Base-by-base conservation (phyloP, 2,113 vertebrate species). In the Acrocephalus kingi region DNA sequence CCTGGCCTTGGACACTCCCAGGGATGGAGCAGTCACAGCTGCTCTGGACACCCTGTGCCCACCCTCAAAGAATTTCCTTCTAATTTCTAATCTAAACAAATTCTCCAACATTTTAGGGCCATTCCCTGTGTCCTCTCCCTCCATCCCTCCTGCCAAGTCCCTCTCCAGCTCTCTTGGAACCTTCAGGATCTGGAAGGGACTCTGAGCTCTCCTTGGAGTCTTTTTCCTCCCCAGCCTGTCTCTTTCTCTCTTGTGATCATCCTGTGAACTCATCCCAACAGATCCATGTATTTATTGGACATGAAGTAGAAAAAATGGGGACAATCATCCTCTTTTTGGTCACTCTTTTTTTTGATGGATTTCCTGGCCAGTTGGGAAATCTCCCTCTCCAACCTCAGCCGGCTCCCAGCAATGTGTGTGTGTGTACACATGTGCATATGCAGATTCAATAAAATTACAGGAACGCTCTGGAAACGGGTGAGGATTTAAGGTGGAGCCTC, bases 361-460 rank as follows among this genome's bases (percentile, higher is more conserved):
- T 35, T 14, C 14, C 11, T 48, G 87, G 54, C 10, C n/a, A 67
- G 1, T 0, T 17, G 33, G 68, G 61, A 4, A 41, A 20, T 12
- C 59, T 72, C n/a, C 9, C 41, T 52, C 13, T 35, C 12, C 31
- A 9, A 16, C 3, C 41, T 39, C 49, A 64, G 58, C 27, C 54
- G 15, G 2, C 28, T 58, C 22, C 5, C 27, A 61, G 56, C 10
- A 9, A 1, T 2, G 14, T 21, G 4, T 33, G 35, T 31, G 24
- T 10, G 12, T 33, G 9, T 0, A 5, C 24, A 10, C 3, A 10
- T 25, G 28, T 27, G n/a, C 3, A 1, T 3, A 6, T 39, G 69
- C 66, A 25, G 55, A 49, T 37, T 4, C n/a, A 89, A 66, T 15
- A 11, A 48, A 76, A 13, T 5, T 3, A 13, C 30, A 35, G 10